These are phyloP conservation scores for Oophaga sylvatica DNA, from an alignment of 2,797 vertebrate species.

Conservation along the genomic window DNA sequence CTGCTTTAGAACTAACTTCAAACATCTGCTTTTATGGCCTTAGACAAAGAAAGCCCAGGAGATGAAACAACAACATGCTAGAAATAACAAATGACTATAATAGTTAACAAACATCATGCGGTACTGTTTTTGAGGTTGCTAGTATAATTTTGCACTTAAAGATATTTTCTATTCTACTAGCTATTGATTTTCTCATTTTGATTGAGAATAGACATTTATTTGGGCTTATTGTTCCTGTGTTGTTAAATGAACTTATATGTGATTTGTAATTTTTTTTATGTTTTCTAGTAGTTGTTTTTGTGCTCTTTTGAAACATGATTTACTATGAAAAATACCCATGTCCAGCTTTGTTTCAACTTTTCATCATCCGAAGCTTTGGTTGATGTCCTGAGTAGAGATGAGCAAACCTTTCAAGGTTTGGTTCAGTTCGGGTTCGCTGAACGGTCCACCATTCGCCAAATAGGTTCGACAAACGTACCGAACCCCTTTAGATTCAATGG, in stretches of 20 bases:
- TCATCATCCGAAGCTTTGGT: neutral
- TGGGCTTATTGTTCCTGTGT: neutral
- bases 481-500: no score
- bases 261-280: neutral
- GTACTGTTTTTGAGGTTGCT: neutral
- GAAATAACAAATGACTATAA: neutral
- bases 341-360: neutral
- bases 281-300: neutral
- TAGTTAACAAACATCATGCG: neutral
- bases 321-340: neutral
- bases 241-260: neutral
- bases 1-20: conserved; percentile 24
- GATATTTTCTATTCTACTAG: neutral
- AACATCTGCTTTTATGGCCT: conserved; percentile 17
- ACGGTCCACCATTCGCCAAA: no score
- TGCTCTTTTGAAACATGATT: neutral
- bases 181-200: conserved; percentile 1
- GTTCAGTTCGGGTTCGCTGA: no score
- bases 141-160: neutral
- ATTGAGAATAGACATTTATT: neutral
- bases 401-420: no score
- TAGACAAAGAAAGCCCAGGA: conserved; percentile 7
- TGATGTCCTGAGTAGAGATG: neutral
- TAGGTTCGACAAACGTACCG: no score
- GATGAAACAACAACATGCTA: neutral